Base-by-base conservation (phyloP, 2,797 vertebrate genomes). In the Sparidentex hasta region DNA sequence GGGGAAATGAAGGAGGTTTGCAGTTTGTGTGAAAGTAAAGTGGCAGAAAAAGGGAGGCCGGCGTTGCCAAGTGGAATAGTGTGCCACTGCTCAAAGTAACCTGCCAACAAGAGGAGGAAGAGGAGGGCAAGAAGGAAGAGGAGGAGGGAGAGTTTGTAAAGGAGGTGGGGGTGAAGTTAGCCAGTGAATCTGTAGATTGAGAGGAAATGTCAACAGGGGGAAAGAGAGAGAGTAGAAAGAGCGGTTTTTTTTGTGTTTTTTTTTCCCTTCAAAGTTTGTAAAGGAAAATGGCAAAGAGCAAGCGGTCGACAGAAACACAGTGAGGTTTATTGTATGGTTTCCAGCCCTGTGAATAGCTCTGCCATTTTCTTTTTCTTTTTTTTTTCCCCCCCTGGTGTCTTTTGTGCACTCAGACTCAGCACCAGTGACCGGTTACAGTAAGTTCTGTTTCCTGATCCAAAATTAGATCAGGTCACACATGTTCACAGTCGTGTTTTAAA, bases 201-300 rank as follows among this genome's bases (percentile, higher is more conserved):
- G 75, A 78, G 77, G 55, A 90, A 89, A 93, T 86, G 87, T 91
- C 88, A 85, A 44, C 12, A 2, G 52, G 48, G n/a, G 78, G 83
- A 84, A 87, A 81, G 58, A 73, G 67, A 74, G n/a, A 27, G 69
- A 67, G 57, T 23, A 27, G 59, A 81, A 56, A 72, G 11, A 66
- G 18, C 4, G 27, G 3, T 27, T 27, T 27, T 25, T n/a, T n/a
- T n/a, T n/a, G n/a, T 25, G 3, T 0, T 62, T 51, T 65, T 79
- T 52, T 65, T 11, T 57, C 20, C 47, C 7, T 75, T 50, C 29
- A 33, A 84, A 72, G 77, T 80, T 78, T 89, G 54, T 74, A 66
- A 83, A 80, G 86, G 82, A 87, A 80, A 88, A 84, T 73, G 75
- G 79, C 75, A 84, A 70, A 80, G 78, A 79, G 83, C 59, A 57